Evolutionary conservation across 1,140 invertebrate genomes (phyloP), one percentile per base, ranked within the genome.

Genomic region (Trypoxylus dichotomus): DNA sequence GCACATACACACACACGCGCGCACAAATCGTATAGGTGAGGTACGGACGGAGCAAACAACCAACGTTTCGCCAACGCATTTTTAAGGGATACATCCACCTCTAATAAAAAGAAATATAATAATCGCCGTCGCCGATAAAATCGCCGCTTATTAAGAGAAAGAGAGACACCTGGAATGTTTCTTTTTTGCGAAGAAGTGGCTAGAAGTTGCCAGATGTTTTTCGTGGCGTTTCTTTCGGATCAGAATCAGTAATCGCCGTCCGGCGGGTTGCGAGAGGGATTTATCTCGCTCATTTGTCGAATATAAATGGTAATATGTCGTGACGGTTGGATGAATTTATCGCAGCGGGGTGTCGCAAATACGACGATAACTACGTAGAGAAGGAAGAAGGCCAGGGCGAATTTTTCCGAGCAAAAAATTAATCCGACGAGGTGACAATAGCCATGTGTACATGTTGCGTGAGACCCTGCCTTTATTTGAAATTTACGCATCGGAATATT

Each of bases 261-360:
- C 43, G 43, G 43, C 11, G 10, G 10, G n/a, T 47, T 13, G 47
- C 6, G 15, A n/a, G 43, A 19, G 60, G 60, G 60, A 27, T 29
- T 68, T 24, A 68, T 68, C 27, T 68, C 60, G 60, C 60, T 68
- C 60, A 68, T 68, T 68, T 68, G 60, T 68, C 21, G 60, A 7
- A 24, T 13, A 68, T 68, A 68, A 68, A 68, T 68, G 27, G 27
- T 68, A 68, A 25, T 29, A 29, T 68, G 60, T 68, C 25, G 21
- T 68, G 60, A 68, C 60, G 60, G 60, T 68, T 68, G 60, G 60
- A 68, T 68, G 60, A 68, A 25, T 68, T 29, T 68, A 68, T 68
- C 60, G 60, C 60, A 68, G 60, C 60, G 60, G 60, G 60, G 8
- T 8, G 60, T 29, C 60, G 60, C 60, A 68, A 68, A 68, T 68